phyloP scores from a whole-genome alignment of 1,140 invertebrate species.

The Periplaneta americana region DNA sequence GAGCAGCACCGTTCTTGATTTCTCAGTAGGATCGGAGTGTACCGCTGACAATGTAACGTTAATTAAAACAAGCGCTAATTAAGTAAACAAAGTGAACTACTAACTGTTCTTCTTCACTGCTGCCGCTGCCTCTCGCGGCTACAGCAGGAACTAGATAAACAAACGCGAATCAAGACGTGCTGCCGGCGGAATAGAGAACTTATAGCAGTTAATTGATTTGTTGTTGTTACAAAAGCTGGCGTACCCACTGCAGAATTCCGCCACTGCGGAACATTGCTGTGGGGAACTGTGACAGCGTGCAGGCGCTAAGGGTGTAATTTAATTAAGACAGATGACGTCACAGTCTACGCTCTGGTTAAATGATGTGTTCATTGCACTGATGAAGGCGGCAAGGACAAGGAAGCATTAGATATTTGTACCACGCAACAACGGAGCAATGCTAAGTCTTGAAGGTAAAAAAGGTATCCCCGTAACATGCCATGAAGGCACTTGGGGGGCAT shows the following conservation, averaged over 20 bases:
- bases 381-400: too few species aligned
- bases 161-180: not conserved
- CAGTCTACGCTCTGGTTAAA: too few species aligned
- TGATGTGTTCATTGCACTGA: too few species aligned
- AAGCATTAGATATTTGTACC: too few species aligned
- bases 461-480: too few species aligned
- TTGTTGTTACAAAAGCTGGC: not conserved
- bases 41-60: not conserved
- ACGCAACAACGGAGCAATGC: too few species aligned
- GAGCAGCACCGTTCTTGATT: not conserved
- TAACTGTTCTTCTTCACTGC: not conserved
- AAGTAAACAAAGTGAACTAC: not conserved
- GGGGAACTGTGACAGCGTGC: too few species aligned
- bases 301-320: too few species aligned
- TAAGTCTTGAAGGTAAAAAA: too few species aligned
- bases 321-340: too few species aligned
- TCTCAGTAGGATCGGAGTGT: not conserved
- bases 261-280: not conserved
- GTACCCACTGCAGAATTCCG: not conserved
- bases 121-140: not conserved
- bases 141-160: not conserved
- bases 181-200: not conserved
- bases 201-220: not conserved
- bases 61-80: not conserved
- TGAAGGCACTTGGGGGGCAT: too few species aligned